These are phyloP conservation scores for Andrena dorsata DNA, from an alignment of 2,888 invertebrate genomes.

Conservation along the genomic window DNA sequence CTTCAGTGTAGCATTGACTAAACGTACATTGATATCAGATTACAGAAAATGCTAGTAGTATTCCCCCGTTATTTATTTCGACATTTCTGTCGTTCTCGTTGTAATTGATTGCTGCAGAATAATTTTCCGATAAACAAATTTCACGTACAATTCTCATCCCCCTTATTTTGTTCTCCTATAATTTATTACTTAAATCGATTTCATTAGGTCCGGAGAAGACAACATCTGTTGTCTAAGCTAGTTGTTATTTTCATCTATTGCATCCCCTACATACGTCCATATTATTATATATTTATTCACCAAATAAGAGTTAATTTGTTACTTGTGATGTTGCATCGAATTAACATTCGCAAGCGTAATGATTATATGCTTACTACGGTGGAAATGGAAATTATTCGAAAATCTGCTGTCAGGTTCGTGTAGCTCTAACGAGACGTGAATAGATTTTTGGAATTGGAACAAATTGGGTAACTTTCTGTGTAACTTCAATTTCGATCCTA, in stretches of 20 bases:
- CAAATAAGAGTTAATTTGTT: constrained; percentile 18
- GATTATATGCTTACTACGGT: background rate
- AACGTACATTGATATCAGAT: constrained; percentile 24
- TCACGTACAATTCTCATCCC: no score
- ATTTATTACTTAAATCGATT: no score
- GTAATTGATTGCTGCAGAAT: background rate
- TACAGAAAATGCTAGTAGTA: constrained; percentile 6
- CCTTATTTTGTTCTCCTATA: no score
- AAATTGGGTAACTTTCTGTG: no score
- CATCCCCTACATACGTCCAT: no score
- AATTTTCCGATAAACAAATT: no score
- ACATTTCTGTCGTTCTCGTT: background rate
- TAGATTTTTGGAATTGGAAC: no score
- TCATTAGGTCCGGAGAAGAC: no score
- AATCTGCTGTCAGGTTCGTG: background rate
- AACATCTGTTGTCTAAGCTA: background rate
- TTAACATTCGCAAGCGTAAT: background rate
- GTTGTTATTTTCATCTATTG: background rate
- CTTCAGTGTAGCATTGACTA: constrained; percentile 9
- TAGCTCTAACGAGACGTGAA: no score
- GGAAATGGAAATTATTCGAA: background rate
- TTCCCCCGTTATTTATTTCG: background rate
- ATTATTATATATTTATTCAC: background rate
- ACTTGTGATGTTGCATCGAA: background rate
- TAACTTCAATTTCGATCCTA: no score